Evolutionary conservation across 2,888 invertebrate genomes (phyloP), one percentile per base, ranked within the genome.

Genomic region (Drosophila quinaria): DNA sequence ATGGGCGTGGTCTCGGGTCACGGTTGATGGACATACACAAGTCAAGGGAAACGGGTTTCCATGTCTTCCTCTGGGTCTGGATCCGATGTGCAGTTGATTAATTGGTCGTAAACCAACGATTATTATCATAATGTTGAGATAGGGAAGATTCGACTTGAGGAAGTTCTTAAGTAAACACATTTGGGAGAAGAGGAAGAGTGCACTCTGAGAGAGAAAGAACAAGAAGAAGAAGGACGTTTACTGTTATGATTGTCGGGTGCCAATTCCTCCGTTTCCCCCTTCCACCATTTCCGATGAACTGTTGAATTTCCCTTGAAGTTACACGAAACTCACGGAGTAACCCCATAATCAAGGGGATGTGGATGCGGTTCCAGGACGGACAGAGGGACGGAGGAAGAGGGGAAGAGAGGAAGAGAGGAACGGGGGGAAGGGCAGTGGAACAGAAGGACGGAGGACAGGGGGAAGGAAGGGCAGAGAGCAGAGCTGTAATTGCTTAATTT

Each of bases 401-500:
- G n/a, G n/a, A n/a, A n/a, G n/a, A n/a, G n/a, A n/a, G n/a, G n/a
- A n/a, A n/a, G n/a, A n/a, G n/a, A n/a, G n/a, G n/a, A n/a, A n/a
- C n/a, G n/a, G n/a, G n/a, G n/a, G n/a, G n/a, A n/a, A n/a, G n/a
- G n/a, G n/a, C n/a, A n/a, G n/a, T n/a, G n/a, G n/a, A n/a, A 25
- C 22, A 22, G 22, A 1, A 1, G 25, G 5, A 25, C 25, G 25
- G 17, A 49, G 35, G 35, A n/a, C n/a, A n/a, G n/a, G n/a, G n/a
- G n/a, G n/a, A n/a, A n/a, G n/a, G n/a, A n/a, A 33, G 39, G 51
- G 35, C 49, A 54, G 54, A 63, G 51, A 58, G 73, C 67, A 65
- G 72, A 70, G 71, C 81, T 73, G 90, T 91, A 91, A 90, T 90
- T 91, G 91, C 90, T 91, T 91, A 91, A 90, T 91, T 90, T 91